A percentile compares a stretch with the other conserved stretches of the same genome.
Conservation (phyloP, 64 coral and sea anemone genomes). For the Cladopsammia gracilis region DNA sequence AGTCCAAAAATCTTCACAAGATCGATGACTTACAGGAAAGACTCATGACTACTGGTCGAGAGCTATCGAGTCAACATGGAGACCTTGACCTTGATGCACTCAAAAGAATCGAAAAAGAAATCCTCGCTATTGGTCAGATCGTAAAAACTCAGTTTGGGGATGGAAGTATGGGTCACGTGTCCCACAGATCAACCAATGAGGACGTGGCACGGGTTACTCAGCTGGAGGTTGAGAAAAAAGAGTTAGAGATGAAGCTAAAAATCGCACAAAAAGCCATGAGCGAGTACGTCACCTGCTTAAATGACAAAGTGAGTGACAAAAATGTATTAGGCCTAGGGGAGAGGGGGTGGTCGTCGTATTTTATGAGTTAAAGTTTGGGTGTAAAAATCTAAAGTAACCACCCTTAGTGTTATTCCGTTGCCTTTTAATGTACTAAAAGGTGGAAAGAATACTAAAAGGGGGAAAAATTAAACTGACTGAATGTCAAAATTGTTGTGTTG, state of each 20-base stretch:
- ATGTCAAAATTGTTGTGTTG: no score
- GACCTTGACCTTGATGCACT: slow-evolving; percentile 71
- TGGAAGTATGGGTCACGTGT: slow-evolving; percentile 17
- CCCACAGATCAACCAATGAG: slow-evolving; percentile 20
- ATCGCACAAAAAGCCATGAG: slow-evolving; percentile 86
- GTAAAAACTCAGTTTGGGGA: slow-evolving; percentile 74
- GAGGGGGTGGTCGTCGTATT: no score
- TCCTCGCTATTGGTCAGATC: slow-evolving; percentile 73
- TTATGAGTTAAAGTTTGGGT: no score
- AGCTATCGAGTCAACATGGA: slow-evolving; percentile 15
- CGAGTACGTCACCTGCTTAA: slow-evolving; percentile 77
- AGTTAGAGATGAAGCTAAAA: slow-evolving; percentile 82
- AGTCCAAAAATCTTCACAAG: slow-evolving; percentile 50
- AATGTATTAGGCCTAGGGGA: background rate
- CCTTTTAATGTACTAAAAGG: no score
- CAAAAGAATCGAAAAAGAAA: slow-evolving; percentile 84
- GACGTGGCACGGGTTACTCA: slow-evolving; percentile 51
- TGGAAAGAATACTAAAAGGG: no score
- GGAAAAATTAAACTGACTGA: no score
- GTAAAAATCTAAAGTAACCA: no score
- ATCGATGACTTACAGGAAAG: slow-evolving; percentile 70
- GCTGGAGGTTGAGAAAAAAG: slow-evolving; percentile 81
- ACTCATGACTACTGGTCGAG: slow-evolving; percentile 62
- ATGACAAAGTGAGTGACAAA: slow-evolving; percentile 71
- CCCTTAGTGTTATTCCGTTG: no score